Conservation (phyloP, 2,113 vertebrate genomes). For the Artemisiospiza belli region DNA sequence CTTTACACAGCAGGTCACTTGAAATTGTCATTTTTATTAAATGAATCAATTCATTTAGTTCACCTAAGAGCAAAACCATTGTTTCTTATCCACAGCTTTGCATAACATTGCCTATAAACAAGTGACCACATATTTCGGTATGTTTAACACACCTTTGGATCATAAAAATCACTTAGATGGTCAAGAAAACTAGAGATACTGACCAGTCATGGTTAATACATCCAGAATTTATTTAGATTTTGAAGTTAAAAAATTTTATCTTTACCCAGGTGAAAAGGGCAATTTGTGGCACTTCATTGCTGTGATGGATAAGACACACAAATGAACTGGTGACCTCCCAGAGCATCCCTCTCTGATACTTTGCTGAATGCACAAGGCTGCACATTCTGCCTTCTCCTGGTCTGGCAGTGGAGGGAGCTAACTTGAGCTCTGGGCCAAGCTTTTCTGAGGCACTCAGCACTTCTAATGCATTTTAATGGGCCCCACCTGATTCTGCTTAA, state of each 20-base stretch:
- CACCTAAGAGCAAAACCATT: not conserved
- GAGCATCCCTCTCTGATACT: too few relatives aligned
- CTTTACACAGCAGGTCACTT: not conserved
- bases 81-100: not conserved
- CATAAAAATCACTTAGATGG: not conserved
- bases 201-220: not conserved
- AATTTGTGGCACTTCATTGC: not conserved
- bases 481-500: not conserved
- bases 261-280: not conserved
- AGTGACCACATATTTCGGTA: not conserved
- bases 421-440: not conserved
- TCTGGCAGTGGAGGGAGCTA: fast-evolving
- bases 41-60: not conserved
- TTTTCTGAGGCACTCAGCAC: not conserved
- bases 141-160: not conserved
- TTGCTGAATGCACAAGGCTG: not conserved
- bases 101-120: not conserved
- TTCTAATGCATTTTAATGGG: not conserved
- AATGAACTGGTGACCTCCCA: fast-evolving
- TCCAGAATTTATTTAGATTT: not conserved
- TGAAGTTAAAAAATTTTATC: not conserved
- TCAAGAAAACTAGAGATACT: not conserved
- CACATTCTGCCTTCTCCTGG: not conserved
- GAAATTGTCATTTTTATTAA: not conserved
- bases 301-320: not conserved